A percentile compares a stretch with the other conserved stretches of the same genome.
These are phyloP conservation scores for Holothuria scabra DNA, from an alignment of 53 echinoderm and acorn worm genomes.

Conservation along the genomic window DNA sequence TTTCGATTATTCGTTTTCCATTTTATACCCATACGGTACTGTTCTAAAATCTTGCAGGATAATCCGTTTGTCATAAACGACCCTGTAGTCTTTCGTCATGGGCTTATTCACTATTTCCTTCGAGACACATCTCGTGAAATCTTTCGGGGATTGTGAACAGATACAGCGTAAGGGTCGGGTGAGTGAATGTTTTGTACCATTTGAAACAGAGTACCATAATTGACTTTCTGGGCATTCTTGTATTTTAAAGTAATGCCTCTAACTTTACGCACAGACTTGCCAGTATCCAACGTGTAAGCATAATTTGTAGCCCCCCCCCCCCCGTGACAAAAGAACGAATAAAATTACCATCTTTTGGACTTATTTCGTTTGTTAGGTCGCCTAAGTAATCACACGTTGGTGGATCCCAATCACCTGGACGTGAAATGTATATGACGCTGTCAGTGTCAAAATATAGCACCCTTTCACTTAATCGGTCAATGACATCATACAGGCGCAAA, in stretches of 20 bases:
- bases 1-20: too few relatives aligned
- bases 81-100: slow-evolving; percentile 57
- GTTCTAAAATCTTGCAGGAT: slow-evolving; percentile 43
- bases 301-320: too few relatives aligned
- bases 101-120: slow-evolving; percentile 45
- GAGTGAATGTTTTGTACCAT: too few relatives aligned
- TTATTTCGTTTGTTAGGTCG: slow-evolving; percentile 60
- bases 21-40: slow-evolving; percentile 34
- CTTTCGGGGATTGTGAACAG: not conserved
- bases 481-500: slow-evolving; percentile 44
- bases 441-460: slow-evolving; percentile 39
- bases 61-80: slow-evolving; percentile 68
- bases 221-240: slow-evolving; percentile 42
- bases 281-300: not conserved
- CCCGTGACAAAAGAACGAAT: not conserved
- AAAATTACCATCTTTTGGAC: not conserved
- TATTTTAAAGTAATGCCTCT: slow-evolving; percentile 59
- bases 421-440: too few relatives aligned
- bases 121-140: slow-evolving; percentile 50
- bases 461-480: slow-evolving; percentile 40
- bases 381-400: slow-evolving; percentile 54
- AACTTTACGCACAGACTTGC: not conserved
- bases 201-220: too few relatives aligned
- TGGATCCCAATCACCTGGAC: too few relatives aligned
- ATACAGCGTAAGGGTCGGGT: not conserved